Percentiles rank a stretch among this genome's conserved stretches.
Evolutionary conservation across 2,113 vertebrate species (phyloP).

Genomic region (Nymphicus hollandicus): DNA sequence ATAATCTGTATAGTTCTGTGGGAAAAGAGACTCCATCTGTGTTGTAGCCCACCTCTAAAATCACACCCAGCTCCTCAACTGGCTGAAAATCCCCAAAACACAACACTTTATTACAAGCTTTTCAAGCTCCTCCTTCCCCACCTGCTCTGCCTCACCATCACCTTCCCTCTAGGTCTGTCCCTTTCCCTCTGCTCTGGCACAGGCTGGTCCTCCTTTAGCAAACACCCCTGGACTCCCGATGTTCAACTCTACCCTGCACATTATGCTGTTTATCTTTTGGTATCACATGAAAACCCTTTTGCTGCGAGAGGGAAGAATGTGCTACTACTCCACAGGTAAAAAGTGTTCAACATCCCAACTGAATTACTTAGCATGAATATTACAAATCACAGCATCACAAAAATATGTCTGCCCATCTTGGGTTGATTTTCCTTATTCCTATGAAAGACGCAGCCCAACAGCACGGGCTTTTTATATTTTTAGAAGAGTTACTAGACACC

Average conservation of each 20-base stretch:
- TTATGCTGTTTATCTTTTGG: not conserved
- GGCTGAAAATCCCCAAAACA: not conserved
- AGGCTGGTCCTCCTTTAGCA: not conserved
- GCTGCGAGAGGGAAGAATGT: not conserved
- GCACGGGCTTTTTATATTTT: not conserved
- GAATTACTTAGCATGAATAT: not conserved
- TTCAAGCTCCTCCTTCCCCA: not conserved
- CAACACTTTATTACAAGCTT: not conserved
- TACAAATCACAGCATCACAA: not conserved
- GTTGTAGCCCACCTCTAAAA: not conserved
- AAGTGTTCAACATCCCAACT: slow-evolving; percentile 4
- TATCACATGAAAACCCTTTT: not conserved
- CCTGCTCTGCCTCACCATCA: not conserved
- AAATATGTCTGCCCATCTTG: slow-evolving; percentile 9
- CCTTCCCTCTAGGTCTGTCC: not conserved
- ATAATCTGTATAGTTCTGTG: not conserved
- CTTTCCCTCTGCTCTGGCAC: not conserved
- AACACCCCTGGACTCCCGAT: not conserved
- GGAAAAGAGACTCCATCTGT: not conserved
- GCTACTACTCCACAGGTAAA: not conserved
- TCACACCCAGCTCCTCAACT: not conserved
- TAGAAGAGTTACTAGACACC: slow-evolving; percentile 47
- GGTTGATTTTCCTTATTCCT: slow-evolving; percentile 32
- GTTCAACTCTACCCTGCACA: rapidly evolving
- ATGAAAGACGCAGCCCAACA: not conserved